Conservation (phyloP, 2,888 invertebrate genomes). For the Limnephilus lunatus region DNA sequence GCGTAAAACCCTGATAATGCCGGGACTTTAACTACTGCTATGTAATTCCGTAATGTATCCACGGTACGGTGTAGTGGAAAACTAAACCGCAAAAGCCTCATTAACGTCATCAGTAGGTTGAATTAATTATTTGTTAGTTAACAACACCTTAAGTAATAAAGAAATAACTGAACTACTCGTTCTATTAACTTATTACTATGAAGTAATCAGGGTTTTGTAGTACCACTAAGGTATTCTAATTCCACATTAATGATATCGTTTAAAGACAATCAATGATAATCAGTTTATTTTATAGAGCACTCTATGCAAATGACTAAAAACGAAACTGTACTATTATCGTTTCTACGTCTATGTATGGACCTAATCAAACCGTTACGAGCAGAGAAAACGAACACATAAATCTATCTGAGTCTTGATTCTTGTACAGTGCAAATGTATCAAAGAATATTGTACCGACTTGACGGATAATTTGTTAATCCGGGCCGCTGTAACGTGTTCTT, state of each 20-base stretch:
- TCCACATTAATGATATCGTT: background rate
- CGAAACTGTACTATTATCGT: background rate
- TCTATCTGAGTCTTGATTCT: constrained; percentile 5
- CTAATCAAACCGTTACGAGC: constrained; percentile 27
- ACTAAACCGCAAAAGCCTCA: no score
- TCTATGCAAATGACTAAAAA: background rate
- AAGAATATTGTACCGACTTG: constrained; percentile 35
- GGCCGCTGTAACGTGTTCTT: constrained; percentile 25
- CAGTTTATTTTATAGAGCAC: background rate
- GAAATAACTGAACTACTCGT: no score
- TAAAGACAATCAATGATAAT: background rate
- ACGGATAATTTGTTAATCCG: constrained; percentile 25
- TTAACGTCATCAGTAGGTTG: no score
- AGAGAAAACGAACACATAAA: constrained; percentile 35
- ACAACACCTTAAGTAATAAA: no score
- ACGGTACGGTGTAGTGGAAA: no score
- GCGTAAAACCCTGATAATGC: no score
- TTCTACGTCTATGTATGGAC: background rate
- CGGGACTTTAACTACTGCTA: no score
- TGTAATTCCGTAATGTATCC: no score
- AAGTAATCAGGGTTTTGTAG: background rate
- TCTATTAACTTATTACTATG: no score
- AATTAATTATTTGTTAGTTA: no score
- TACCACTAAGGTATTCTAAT: background rate
- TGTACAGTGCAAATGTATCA: constrained; percentile 30